Base-by-base conservation (phyloP, 2,797 vertebrate species). In the Hapalemur alaotrensis region DNA sequence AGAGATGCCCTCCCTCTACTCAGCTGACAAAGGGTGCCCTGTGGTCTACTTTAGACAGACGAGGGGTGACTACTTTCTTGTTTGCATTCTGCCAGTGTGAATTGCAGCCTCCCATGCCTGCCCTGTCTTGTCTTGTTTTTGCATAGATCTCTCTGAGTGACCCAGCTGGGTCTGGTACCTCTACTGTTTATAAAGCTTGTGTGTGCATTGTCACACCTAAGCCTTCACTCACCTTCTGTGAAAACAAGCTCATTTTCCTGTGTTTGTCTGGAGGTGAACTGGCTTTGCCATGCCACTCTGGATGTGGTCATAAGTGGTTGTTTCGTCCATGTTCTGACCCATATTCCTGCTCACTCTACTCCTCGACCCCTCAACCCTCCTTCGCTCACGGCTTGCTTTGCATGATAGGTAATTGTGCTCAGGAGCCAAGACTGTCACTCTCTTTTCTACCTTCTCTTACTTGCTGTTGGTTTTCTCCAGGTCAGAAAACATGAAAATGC, bases 401-500 rank as follows among this genome's bases (percentile, higher is more conserved):
- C 13, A 50, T 73, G 81, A 67, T 69, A 13, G 4, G 5, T 50
- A 57, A 43, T 48, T 91, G 32, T 81, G 28, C 59, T 67, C 1
- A 0, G 57, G 43, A 89, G 48, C 92, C n/a, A 70, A 2, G 41
- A 0, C 23, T 70, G 4, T 79, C 54, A 63, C 13, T 90, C 59
- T 89, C 52, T 80, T 78, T 82, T 61, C 79, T 91, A 15, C 10
- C 3, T 10, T 67, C 7, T 86, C 6, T 15, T 35, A 28, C 30
- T 92, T 82, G 46, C 72, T 84, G 92, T 94, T 90, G 25, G 18
- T 83, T 96, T 89, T 67, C 23, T 88, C 57, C 14, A 79, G 38
- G 50, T 93, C 57, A 80, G 89, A 57, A 95, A 78, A 57, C 25
- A 85, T 0, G 14, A 72, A 92, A 79, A 87, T 18, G 2, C 30